Base-by-base conservation (phyloP, 2,797 vertebrate species). In the Threskiornis aethiopicus region DNA sequence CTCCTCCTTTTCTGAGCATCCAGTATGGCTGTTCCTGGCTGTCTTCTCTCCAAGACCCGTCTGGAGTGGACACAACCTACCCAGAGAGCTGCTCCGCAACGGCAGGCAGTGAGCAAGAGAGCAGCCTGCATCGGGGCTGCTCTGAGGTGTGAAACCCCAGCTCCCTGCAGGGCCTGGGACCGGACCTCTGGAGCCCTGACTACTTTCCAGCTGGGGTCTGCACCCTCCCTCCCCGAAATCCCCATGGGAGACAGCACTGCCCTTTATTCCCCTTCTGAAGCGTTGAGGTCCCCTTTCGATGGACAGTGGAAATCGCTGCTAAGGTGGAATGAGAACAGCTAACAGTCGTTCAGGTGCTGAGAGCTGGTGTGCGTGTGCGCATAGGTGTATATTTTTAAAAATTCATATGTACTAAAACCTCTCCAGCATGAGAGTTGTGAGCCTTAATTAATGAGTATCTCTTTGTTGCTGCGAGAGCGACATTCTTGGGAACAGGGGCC, bases 311-410 rank as follows among this genome's bases (percentile, higher is more conserved):
- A 31, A 13, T 4, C 47, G 69, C n/a, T 66, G 66, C 33, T 4
- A 2, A 2, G 13, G 24, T 11, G 24, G 24, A 35, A 37, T 0
- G 6, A 49, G 79, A 28, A 10, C 39, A 3, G n/a, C 41, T 11
- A 3, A 15, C 1, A 4, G 9, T 9, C 2, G 0, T 15, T 15
- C 0, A 5, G 26, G 17, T 33, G 44, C 18, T 21, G 71, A 51
- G 44, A 26, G 41, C 44, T 41, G 52, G 25, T 5, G 47, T 12
- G 39, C 1, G 0, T 11, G 33, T n/a, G 59, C 11, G 28, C 12
- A 2, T 9, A n/a, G 41, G 35, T 13, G 37, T 24, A 1, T 71
- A 3, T 21, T 19, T 54, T 41, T 29, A 0, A 64, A 51, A 44
- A 31, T 18, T 20, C 17, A 0, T 12, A 15, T 29, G n/a, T 29